Evolutionary conservation across 2,888 invertebrate genomes (phyloP).

Genomic region (Calephelis perditalis): DNA sequence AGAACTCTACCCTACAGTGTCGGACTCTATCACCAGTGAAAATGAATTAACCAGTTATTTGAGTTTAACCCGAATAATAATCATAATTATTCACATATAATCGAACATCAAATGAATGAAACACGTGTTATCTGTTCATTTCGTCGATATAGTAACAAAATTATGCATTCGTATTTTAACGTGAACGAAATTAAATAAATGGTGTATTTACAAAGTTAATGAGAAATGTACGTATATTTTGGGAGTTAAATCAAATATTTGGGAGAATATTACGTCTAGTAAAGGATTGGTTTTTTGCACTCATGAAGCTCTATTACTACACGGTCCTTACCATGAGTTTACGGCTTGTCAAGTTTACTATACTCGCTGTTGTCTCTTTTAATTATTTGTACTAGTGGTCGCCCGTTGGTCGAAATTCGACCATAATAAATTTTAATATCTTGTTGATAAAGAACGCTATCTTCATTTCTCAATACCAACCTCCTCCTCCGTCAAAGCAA

Average conservation of each 20-base stretch:
- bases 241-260: constrained; percentile 7
- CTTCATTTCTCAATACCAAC: too few species aligned
- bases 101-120: constrained; percentile 10
- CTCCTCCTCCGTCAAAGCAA: too few species aligned
- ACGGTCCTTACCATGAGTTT: too few species aligned
- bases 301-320: too few species aligned
- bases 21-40: too few species aligned
- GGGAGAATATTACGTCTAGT: background rate
- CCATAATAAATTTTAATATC: too few species aligned
- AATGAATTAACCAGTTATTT: background rate
- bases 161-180: constrained; percentile 3
- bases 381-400: too few species aligned
- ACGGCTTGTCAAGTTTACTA: too few species aligned
- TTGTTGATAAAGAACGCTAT: too few species aligned
- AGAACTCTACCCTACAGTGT: too few species aligned
- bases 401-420: too few species aligned
- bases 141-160: constrained; percentile 1
- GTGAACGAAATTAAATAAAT: constrained; percentile 7
- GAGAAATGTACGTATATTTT: constrained; percentile 4
- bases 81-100: constrained; percentile 2
- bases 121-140: constrained; percentile 7
- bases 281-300: background rate
- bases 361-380: too few species aligned
- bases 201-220: constrained; percentile 10
- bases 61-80: background rate